Conservation (phyloP, 2,797 vertebrate species). For the Brachymystax lenok region DNA sequence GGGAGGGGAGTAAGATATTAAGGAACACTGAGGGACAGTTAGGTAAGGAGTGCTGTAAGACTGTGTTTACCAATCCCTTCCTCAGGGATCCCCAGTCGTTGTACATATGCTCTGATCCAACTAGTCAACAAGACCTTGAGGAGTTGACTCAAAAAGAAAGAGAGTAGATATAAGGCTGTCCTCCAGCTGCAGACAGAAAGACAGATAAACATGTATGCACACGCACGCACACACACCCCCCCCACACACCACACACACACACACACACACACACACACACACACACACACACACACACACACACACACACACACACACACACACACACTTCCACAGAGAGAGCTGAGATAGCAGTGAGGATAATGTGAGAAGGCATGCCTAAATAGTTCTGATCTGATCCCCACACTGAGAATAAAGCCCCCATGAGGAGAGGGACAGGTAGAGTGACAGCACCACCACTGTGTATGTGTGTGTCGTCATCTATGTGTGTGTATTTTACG, state of each 20-base stretch:
- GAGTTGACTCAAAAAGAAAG: not conserved
- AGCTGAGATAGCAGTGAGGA: constrained; percentile 36
- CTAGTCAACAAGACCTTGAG: not conserved
- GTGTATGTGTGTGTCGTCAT: constrained; percentile 19
- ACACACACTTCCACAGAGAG: not conserved
- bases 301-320: too few relatives aligned
- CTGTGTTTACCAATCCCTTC: not conserved
- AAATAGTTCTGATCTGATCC: constrained; percentile 5
- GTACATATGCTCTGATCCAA: not conserved
- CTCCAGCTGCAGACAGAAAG: not conserved
- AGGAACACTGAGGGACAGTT: too few relatives aligned
- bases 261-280: not conserved
- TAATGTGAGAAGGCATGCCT: constrained; percentile 61
- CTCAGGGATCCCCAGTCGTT: not conserved
- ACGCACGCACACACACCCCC: not conserved
- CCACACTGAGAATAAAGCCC: constrained; percentile 21
- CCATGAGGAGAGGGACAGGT: constrained; percentile 23
- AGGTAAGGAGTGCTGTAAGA: too few relatives aligned
- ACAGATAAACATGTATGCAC: too few relatives aligned
- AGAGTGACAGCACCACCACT: constrained; percentile 54
- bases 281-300: not conserved
- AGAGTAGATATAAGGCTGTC: not conserved
- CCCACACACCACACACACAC: not conserved
- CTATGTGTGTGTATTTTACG: constrained; percentile 40
- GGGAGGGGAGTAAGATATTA: not conserved